Evolutionary conservation across 2,888 invertebrate genomes (phyloP).

Genomic region (Hymenopus coronatus): DNA sequence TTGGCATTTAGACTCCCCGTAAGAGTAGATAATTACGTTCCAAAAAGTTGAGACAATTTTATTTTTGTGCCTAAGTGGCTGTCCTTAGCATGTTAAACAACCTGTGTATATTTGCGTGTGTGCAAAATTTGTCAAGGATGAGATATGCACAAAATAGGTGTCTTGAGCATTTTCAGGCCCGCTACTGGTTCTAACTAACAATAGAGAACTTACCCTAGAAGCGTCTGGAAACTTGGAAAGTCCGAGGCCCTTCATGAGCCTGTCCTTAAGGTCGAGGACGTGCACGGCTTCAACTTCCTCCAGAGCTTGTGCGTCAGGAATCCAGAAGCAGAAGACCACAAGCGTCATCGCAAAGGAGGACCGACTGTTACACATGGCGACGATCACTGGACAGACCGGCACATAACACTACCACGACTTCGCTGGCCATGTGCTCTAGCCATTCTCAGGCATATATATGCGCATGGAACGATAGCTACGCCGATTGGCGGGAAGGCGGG

Average conservation of each 20-base stretch:
- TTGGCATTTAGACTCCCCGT: no score
- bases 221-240: conserved; percentile 13
- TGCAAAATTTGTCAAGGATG: no score
- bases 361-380: not conserved
- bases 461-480: not conserved
- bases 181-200: no score
- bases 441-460: not conserved
- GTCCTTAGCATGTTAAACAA: no score
- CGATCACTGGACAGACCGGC: not conserved
- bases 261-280: not conserved
- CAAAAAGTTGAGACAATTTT: no score
- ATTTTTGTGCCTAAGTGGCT: no score
- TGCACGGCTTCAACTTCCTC: not conserved
- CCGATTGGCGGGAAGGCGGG: not conserved
- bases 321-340: not conserved
- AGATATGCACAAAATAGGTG: no score
- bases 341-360: not conserved
- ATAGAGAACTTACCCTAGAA: conserved; percentile 12
- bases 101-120: no score
- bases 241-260: conserved; percentile 21
- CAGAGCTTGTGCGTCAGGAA: no score
- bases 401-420: not conserved
- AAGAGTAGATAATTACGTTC: no score
- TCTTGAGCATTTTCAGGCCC: no score
- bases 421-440: not conserved